Evolutionary conservation across 1,140 invertebrate species (phyloP).

Genomic region (Drosophila bocki): DNA sequence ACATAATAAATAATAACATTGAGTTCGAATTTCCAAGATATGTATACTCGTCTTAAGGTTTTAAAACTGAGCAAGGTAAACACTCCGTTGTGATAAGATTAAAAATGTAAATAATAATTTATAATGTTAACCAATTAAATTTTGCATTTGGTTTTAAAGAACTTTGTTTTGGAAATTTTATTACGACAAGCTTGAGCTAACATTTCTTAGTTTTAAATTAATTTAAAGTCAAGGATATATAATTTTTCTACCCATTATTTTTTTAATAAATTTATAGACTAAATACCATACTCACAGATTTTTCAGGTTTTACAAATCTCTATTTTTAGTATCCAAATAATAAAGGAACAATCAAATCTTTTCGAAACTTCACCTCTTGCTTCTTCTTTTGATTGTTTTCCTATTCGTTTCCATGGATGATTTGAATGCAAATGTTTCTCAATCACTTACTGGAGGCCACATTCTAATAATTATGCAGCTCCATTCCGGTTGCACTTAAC

Average conservation of each 20-base stretch:
- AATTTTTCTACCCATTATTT: too few relatives aligned
- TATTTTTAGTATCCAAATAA: too few relatives aligned
- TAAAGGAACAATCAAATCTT: not conserved
- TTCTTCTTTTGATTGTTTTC: not conserved
- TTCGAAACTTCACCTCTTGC: too few relatives aligned
- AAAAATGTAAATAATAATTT: not conserved
- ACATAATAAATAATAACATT: not conserved
- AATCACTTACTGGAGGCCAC: slow-evolving; percentile 2
- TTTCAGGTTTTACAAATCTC: not conserved
- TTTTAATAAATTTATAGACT: not conserved
- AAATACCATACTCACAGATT: not conserved
- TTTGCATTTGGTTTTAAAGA: not conserved
- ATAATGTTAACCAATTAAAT: not conserved
- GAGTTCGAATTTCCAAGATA: too few relatives aligned
- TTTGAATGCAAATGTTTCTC: slow-evolving; percentile 16
- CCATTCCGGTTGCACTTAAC: slow-evolving; percentile 48
- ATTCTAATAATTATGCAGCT: slow-evolving; percentile 32
- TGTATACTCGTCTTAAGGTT: too few relatives aligned
- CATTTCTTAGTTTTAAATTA: not conserved
- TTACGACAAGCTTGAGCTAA: too few relatives aligned
- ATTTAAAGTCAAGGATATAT: not conserved
- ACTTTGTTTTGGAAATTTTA: not conserved
- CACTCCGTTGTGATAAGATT: not conserved
- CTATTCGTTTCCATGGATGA: not conserved
- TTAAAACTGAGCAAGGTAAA: rapidly evolving